Conservation (phyloP, 2,888 invertebrate species). For the Vanessa cardui region DNA sequence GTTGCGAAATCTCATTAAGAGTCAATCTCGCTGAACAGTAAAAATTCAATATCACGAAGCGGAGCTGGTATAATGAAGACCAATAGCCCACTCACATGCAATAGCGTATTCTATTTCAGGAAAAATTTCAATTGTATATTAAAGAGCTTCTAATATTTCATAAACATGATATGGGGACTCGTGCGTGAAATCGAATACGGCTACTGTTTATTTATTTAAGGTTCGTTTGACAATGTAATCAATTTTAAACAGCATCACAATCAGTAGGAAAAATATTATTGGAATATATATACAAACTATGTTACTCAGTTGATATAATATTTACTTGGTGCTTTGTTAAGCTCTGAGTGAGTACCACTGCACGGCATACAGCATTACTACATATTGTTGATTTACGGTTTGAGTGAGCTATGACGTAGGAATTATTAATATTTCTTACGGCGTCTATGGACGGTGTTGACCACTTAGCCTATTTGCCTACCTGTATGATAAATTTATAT, state of each 20-base stretch:
- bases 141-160: slow-evolving; percentile 17
- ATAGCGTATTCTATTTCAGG: slow-evolving; percentile 26
- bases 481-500: too few species aligned
- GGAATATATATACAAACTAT: too few species aligned
- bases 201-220: slow-evolving; percentile 11
- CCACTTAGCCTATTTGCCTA: too few species aligned
- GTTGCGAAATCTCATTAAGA: neutral
- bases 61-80: slow-evolving; percentile 18
- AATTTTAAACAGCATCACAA: neutral
- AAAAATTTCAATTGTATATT: slow-evolving; percentile 31
- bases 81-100: slow-evolving; percentile 30
- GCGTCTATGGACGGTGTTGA: too few species aligned
- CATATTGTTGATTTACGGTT: too few species aligned
- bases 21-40: slow-evolving; percentile 7
- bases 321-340: too few species aligned
- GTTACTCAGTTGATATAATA: too few species aligned
- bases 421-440: too few species aligned
- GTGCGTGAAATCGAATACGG: slow-evolving; percentile 28
- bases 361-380: too few species aligned
- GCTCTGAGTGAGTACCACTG: too few species aligned
- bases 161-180: slow-evolving; percentile 21
- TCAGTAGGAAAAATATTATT: too few species aligned
- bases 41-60: slow-evolving; percentile 18
- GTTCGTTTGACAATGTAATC: neutral
- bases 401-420: too few species aligned